Evolutionary conservation across 2,888 invertebrate species (phyloP), one percentile per base, ranked within the genome.

Genomic region (Drosophila quinaria): DNA sequence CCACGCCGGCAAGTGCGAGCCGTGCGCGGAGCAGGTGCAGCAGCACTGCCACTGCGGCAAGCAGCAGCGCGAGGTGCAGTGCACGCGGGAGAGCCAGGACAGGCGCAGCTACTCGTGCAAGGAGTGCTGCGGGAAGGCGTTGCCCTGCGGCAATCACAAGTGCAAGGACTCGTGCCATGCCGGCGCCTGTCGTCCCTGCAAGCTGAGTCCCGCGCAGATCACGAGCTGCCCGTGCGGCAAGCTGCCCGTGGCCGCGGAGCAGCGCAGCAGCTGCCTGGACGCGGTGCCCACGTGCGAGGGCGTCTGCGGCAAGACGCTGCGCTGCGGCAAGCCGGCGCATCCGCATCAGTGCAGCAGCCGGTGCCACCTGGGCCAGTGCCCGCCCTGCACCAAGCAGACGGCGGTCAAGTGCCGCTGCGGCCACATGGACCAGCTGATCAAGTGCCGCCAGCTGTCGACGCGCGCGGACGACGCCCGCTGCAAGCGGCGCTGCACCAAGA

Each of bases 401-500:
- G 93, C 95, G 1, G 94, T 97, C 0, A 95, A 95, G 63, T 98
- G 98, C 87, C 96, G 97, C 41, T 98, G 98, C 91, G 97, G 97
- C 0, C 95, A 96, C 91, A 96, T 96, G 93, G 96, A 96, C 81
- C 96, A 96, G 84, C 96, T 97, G 90, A 94, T 98, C 56, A 94
- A 95, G 3, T 98, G 98, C 90, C 93, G 93, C 0, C 95, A 97
- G 56, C 92, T 97, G 10, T 95, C 94, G 0, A 94, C 95, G 0
- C 94, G 95, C 89, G 94, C 95, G 49, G 95, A 96, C 88, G 96
- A 96, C 87, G 95, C 96, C 1, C 93, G 96, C 31, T 99, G 99
- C 92, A 96, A 97, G 90, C 97, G 96, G 89, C 96, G 97, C 82
- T 99, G 99, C 91, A 96, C 96, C 59, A 98, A 98, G 94, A 96